Conservation (phyloP, 2,888 invertebrate genomes). For the Heteromyza rotundicornis region DNA sequence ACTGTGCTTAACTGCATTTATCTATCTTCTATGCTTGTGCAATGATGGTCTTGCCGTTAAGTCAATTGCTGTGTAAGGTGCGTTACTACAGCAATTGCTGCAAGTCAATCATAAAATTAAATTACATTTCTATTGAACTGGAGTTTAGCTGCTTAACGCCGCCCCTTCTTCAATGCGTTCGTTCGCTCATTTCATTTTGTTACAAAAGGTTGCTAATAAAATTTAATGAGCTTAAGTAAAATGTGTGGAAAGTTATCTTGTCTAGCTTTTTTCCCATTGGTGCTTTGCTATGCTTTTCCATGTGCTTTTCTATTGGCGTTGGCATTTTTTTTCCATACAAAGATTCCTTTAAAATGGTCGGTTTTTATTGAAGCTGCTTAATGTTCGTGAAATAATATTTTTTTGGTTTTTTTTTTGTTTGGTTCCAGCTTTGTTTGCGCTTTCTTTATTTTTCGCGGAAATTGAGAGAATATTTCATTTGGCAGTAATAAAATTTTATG, state of each 20-base stretch:
- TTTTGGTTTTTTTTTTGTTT: background rate
- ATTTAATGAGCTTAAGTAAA: slow-evolving; percentile 16
- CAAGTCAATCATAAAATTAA: slow-evolving; percentile 37
- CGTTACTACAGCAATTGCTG: background rate
- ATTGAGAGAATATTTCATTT: background rate
- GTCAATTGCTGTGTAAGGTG: slow-evolving; percentile 4
- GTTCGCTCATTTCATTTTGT: background rate
- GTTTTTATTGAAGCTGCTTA: background rate
- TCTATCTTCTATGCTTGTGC: background rate
- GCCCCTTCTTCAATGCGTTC: background rate
- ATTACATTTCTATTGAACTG: slow-evolving; percentile 36
- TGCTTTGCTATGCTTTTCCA: background rate
- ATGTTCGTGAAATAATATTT: background rate
- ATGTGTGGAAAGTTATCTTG: slow-evolving; percentile 11
- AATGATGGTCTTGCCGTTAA: too few species aligned
- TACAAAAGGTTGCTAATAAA: slow-evolving; percentile 8
- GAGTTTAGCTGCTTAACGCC: slow-evolving; percentile 13
- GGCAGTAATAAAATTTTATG: slow-evolving; percentile 1
- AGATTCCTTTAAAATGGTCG: background rate
- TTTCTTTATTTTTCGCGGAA: background rate
- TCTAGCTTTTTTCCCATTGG: background rate
- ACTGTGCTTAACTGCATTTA: slow-evolving; percentile 5
- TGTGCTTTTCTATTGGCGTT: background rate
- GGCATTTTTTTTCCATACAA: background rate
- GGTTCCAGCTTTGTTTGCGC: background rate